Base-by-base conservation (phyloP, 1,140 invertebrate genomes). In the Aphelenchoides avenae region DNA sequence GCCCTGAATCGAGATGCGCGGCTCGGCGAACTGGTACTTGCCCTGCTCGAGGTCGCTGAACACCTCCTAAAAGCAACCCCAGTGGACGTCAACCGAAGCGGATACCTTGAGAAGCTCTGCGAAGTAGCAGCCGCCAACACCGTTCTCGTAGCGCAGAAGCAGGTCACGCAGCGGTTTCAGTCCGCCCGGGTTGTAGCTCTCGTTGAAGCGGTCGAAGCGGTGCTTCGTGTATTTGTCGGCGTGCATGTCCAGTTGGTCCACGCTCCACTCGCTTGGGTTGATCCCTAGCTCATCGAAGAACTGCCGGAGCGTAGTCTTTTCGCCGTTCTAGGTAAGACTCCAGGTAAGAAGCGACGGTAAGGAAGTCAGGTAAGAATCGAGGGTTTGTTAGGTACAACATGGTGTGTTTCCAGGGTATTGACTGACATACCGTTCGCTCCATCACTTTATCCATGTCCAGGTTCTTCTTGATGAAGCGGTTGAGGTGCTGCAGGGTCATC, bases 101-200 rank as follows among this genome's bases (percentile, higher is more conserved):
- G 80, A 63, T 83, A 85, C 90, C 78, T 97, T 98, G 13, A 99
- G 89, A 53, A 99, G 91, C 70, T 90, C 85, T 1, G 91, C 95
- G 82, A 97, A 98, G 79, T 95, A 98, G 81, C 87, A 90, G 18
- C 95, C 95, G 58, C 89, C 86, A 67, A 94, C 84, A 77, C 89
- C 89, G 80, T 99, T 99, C 75, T 98, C 93, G 0, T 93, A 96
- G 81, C 98, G 98, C 9, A 99, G 84, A 79, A 99, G 99, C 6
- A 98, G 92, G 80, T 99, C 94, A 22, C 95, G 79, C 0, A 99
- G 82, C 49, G 89, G 82, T 69, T 89, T 92, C 78, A 98, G 91
- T 1, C 95, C 95, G 70, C 99, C 91, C 0, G 94, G 95, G 82
- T 98, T 99, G 78, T 99, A 99, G 79, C 99, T 99, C n/a, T 93